Evolutionary conservation across 2,888 invertebrate species (phyloP).

Genomic region (Ceriagrion tenellum): DNA sequence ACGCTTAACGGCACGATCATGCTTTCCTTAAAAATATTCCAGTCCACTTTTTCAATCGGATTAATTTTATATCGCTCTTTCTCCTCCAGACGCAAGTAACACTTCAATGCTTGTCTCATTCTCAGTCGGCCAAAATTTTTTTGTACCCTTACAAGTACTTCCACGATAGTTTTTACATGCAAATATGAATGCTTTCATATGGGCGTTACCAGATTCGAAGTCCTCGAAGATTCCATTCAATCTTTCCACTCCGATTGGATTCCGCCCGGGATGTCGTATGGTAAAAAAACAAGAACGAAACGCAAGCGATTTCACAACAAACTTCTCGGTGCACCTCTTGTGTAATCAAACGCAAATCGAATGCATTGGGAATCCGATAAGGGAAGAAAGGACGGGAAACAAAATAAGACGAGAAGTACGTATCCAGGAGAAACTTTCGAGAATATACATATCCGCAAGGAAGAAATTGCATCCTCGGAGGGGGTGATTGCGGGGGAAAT

Average conservation of each 20-base stretch:
- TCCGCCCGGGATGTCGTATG: background rate
- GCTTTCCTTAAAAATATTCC: too few species aligned
- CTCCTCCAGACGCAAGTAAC: too few species aligned
- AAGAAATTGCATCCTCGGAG: conserved; percentile 11
- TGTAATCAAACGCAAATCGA: background rate
- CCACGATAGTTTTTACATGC: too few species aligned
- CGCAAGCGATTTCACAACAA: background rate
- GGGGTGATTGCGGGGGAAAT: background rate
- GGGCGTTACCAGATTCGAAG: background rate
- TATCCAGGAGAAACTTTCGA: background rate
- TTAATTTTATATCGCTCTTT: too few species aligned
- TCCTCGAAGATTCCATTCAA: background rate
- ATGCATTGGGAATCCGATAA: background rate
- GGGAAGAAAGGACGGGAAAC: background rate
- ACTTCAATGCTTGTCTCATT: too few species aligned
- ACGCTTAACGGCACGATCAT: too few species aligned
- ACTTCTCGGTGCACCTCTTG: background rate
- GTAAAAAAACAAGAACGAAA: background rate
- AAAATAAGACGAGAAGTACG: background rate
- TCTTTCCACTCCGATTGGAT: background rate
- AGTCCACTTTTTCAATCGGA: too few species aligned
- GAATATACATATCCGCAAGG: background rate
- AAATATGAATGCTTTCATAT: too few species aligned
- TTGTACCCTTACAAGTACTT: too few species aligned
- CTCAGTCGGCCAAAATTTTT: too few species aligned